Conservation (phyloP, 2,797 vertebrate species). For the Pseudochirops cupreus region DNA sequence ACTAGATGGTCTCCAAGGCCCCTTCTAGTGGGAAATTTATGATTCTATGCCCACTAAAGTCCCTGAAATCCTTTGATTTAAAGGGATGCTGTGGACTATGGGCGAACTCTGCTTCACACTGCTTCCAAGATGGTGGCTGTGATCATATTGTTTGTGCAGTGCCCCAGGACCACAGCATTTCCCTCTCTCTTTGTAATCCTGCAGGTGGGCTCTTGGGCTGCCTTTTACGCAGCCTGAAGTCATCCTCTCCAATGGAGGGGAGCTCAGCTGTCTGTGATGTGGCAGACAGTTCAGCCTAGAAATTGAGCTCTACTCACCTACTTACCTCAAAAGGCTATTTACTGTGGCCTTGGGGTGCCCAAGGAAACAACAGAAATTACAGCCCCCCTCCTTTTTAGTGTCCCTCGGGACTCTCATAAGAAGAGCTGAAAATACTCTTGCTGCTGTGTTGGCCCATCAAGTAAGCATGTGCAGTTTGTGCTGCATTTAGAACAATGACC, state of each 20-base stretch:
- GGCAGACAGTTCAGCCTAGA: conserved; percentile 42
- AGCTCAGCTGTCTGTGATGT: conserved; percentile 16
- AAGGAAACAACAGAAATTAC: conserved; percentile 21
- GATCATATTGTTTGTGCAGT: background rate
- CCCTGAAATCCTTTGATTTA: background rate
- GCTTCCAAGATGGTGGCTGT: background rate
- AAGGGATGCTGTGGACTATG: background rate
- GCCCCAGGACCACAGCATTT: background rate
- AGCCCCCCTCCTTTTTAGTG: background rate
- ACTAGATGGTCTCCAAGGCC: background rate
- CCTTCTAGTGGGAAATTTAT: background rate
- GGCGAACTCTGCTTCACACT: background rate
- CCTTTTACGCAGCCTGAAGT: background rate
- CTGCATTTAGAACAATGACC: conserved; percentile 57
- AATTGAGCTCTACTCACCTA: conserved; percentile 5
- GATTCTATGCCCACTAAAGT: background rate
- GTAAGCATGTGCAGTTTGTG: conserved; percentile 8
- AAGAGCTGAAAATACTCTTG: conserved; percentile 46
- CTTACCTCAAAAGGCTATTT: conserved; percentile 1
- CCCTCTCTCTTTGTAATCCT: background rate
- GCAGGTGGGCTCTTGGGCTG: conserved; percentile 12
- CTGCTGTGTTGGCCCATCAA: conserved; percentile 35
- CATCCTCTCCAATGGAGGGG: background rate
- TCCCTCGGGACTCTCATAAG: background rate
- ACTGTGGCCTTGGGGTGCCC: background rate